These are phyloP conservation scores for Hydrocynus forskahlii DNA, from an alignment of 2,797 vertebrate species.

Conservation along the genomic window DNA sequence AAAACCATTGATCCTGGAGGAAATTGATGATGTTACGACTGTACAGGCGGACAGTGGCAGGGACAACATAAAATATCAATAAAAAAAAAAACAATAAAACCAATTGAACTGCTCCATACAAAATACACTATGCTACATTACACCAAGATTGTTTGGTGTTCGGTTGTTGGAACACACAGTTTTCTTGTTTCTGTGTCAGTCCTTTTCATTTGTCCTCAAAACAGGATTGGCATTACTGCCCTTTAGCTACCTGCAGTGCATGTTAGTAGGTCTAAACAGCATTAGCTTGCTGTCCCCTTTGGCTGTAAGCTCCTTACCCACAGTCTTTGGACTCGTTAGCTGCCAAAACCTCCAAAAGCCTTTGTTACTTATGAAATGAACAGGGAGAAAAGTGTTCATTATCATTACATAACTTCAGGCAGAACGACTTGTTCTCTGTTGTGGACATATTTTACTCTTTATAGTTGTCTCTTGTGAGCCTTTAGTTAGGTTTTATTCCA, in stretches of 20 bases:
- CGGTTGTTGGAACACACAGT: not conserved
- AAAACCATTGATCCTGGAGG: too few relatives aligned
- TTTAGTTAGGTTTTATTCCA: constrained; percentile 27
- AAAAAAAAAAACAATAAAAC: too few relatives aligned
- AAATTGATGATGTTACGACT: too few relatives aligned
- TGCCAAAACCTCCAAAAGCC: constrained; percentile 32
- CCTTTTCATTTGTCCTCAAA: not conserved
- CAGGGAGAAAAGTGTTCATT: constrained; percentile 4
- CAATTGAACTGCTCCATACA: too few relatives aligned
- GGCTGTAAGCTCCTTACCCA: constrained; percentile 58
- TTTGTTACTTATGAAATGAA: constrained; percentile 7
- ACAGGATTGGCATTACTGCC: constrained; percentile 14
- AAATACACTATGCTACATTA: too few relatives aligned
- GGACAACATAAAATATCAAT: too few relatives aligned
- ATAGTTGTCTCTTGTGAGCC: constrained; percentile 15
- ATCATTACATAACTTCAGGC: constrained; percentile 16
- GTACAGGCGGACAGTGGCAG: too few relatives aligned
- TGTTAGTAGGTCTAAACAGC: not conserved
- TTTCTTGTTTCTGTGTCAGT: not conserved
- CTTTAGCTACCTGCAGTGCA: constrained; percentile 15
- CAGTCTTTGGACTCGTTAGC: constrained; percentile 55
- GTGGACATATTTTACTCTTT: constrained; percentile 16
- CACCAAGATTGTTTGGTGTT: too few relatives aligned
- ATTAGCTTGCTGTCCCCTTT: constrained; percentile 6
- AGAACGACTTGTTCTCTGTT: constrained; percentile 23